A percentile compares a stretch with the other conserved stretches of the same genome.
These are phyloP conservation scores for Lycaena phlaeas DNA, from an alignment of 2,888 invertebrate species.

Conservation along the genomic window DNA sequence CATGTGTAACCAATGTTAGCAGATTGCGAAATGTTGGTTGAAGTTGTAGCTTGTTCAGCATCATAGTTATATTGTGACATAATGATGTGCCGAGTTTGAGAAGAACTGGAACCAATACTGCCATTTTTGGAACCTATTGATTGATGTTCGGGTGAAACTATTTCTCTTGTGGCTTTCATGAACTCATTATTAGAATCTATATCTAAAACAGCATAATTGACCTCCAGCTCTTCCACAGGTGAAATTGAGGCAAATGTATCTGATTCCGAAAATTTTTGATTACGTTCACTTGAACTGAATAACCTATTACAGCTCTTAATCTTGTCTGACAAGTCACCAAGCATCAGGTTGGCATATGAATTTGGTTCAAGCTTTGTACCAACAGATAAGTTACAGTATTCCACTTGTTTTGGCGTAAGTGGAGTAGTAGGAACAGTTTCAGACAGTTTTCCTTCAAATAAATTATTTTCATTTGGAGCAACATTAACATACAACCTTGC, in stretches of 20 bases:
- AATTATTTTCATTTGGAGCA: constrained; percentile 35
- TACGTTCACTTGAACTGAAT: constrained; percentile 34
- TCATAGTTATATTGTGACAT: constrained; percentile 51
- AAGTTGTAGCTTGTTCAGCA: constrained; percentile 26
- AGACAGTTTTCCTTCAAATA: constrained; percentile 31
- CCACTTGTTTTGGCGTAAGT: constrained; percentile 49
- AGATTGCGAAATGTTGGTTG: constrained; percentile 71
- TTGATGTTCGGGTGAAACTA: constrained; percentile 43
- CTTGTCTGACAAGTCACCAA: constrained; percentile 46
- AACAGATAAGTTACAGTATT: constrained; percentile 49
- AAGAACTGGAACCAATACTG: constrained; percentile 38
- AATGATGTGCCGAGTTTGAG: constrained; percentile 39
- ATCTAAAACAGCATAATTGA: constrained; percentile 87
- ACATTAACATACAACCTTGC: constrained; percentile 61
- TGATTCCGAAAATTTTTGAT: constrained; percentile 56
- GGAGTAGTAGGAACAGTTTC: constrained; percentile 47
- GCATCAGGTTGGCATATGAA: constrained; percentile 54
- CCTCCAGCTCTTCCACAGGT: constrained; percentile 50
- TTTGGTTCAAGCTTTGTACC: constrained; percentile 44
- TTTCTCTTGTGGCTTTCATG: constrained; percentile 30
- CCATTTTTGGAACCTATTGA: constrained; percentile 46
- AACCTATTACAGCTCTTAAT: constrained; percentile 37
- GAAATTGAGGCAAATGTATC: constrained; percentile 57
- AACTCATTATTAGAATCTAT: constrained; percentile 74
- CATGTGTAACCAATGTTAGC: constrained; percentile 83